Evolutionary conservation across 2,113 vertebrate genomes (phyloP).

Genomic region (Fregata magnificens): DNA sequence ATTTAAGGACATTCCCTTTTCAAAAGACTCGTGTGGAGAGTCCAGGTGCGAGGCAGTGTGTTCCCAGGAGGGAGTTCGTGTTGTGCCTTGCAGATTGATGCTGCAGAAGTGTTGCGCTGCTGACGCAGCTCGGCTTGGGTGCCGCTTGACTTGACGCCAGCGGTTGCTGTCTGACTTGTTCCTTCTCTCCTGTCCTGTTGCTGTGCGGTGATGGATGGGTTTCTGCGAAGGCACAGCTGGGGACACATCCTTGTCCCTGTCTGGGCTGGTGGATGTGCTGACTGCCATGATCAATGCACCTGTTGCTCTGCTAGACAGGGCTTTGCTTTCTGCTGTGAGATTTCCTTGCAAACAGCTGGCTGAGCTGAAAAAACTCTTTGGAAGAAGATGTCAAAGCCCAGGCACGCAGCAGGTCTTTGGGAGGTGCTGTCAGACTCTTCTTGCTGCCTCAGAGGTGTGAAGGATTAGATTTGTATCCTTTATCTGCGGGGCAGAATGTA

Average conservation of each 20-base stretch:
- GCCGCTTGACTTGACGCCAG: rapidly evolving
- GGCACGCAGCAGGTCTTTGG: background rate
- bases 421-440: background rate
- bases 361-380: background rate
- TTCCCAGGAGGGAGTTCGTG: background rate
- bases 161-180: background rate
- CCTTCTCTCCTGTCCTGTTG: background rate
- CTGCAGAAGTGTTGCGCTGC: background rate
- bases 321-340: background rate
- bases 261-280: background rate
- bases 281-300: background rate
- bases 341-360: background rate
- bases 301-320: background rate
- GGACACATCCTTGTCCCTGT: background rate
- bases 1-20: background rate
- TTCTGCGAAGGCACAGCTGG: background rate
- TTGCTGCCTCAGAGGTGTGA: background rate
- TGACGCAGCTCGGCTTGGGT: rapidly evolving
- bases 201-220: background rate
- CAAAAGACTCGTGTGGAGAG: background rate
- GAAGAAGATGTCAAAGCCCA: background rate
- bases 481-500: background rate
- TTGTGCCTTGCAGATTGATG: background rate
- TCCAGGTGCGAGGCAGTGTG: rapidly evolving
- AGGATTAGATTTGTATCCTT: background rate